Evolutionary conservation across 2,113 vertebrate genomes (phyloP), one percentile per base, ranked within the genome.

Genomic region (Oophaga pumilio): DNA sequence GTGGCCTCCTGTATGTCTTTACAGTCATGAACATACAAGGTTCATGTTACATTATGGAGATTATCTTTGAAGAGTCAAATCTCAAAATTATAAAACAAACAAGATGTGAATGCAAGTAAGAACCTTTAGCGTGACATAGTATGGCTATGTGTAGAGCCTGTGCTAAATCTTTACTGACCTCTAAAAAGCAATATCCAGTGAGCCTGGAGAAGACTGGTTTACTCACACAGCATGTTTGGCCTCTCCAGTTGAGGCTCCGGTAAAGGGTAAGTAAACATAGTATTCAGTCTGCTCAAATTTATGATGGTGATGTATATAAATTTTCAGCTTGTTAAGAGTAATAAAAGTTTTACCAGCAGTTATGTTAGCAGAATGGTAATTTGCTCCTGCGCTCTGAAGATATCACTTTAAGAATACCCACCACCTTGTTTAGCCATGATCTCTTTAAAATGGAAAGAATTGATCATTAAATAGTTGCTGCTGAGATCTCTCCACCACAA

Each of bases 301-400:
- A 88, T 84, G 80, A 84, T 59, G 80, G 80, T 84, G 59, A 88
- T 83, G 81, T 88, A 84, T 88, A 84, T 88, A 88, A 49, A 88
- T 88, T 76, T 84, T 88, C 86, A 84, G 80, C 87, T 88, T 84
- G 87, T 88, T 88, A 84, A 84, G 56, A 71, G 87, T 77, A 43
- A 88, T 84, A 88, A 88, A 84, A 76, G 57, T 84, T 88, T 88
- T 84, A 84, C 80, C 71, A 84, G 57, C n/a, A 43, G 71, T 88
- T 88, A 83, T 88, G 57, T 83, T 73, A 88, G 87, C 87, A 57
- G 49, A 66, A 68, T 49, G 77, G 71, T 88, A 84, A 88, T 88
- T 88, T 68, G 71, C 69, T 88, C 56, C 80, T 66, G 87, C 80
- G 68, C 76, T 22, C 71, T 77, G 26, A 83, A 84, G 85, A 76